phyloP scores from a whole-genome alignment of 2,797 vertebrate genomes.

The Ctenopoma kingsleyae region DNA sequence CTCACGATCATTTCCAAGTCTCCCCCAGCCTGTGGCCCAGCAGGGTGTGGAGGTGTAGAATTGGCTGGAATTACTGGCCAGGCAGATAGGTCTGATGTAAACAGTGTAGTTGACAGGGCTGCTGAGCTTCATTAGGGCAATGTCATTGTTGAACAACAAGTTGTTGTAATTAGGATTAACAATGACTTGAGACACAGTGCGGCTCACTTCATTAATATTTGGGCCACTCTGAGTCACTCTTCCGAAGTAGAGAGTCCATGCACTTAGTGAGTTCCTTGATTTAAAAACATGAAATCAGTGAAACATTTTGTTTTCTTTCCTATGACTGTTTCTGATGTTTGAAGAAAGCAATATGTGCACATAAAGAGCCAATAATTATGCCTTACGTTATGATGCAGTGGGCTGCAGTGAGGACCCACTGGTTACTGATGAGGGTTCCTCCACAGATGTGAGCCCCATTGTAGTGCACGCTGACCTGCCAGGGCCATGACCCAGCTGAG shows the following conservation, averaged over 20 bases:
- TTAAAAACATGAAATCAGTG: not conserved
- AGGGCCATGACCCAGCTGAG: constrained; percentile 73
- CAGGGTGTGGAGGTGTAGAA: constrained; percentile 62
- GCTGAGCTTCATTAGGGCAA: constrained; percentile 77
- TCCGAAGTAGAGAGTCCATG: constrained; percentile 67
- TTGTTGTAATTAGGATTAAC: constrained; percentile 69
- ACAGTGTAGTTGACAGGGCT: constrained; percentile 62
- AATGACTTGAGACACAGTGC: constrained; percentile 44
- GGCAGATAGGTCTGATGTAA: constrained; percentile 83
- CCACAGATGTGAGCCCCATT: constrained; percentile 55
- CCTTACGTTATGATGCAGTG: constrained; percentile 70
- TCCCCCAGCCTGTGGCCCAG: constrained; percentile 82
- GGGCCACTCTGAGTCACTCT: constrained; percentile 58
- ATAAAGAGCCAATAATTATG: not conserved
- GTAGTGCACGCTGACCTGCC: constrained; percentile 73
- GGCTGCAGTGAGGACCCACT: constrained; percentile 80
- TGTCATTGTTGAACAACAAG: constrained; percentile 59
- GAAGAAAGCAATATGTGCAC: not conserved
- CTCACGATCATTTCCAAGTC: constrained; percentile 34
- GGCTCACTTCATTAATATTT: constrained; percentile 55
- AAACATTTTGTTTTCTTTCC: no score
- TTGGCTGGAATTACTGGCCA: constrained; percentile 74
- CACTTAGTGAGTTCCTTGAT: accelerated
- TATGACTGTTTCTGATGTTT: no score
- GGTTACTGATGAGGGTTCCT: constrained; percentile 72